Conservation (phyloP, 1,140 invertebrate genomes). For the Whitmania pigra region DNA sequence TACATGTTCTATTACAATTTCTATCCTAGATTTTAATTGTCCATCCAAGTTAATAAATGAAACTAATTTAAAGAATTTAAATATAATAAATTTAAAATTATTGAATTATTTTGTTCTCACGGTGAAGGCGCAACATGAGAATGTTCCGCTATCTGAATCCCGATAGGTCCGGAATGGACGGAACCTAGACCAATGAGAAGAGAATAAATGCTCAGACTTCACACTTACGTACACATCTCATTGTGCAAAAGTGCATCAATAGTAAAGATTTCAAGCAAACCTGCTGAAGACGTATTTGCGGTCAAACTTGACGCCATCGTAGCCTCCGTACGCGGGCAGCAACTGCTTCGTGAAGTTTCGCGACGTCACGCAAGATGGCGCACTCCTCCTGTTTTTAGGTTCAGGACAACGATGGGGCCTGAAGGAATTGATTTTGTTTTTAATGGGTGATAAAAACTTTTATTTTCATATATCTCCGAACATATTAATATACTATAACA, state of each 20-base stretch:
- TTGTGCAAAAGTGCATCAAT: too few species aligned
- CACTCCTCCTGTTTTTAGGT: slow-evolving; percentile 57
- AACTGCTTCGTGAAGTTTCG: slow-evolving; percentile 37
- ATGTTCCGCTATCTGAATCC: slow-evolving; percentile 60
- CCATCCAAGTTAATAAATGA: not conserved
- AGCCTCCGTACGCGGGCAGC: slow-evolving; percentile 41
- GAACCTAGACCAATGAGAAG: slow-evolving; percentile 47
- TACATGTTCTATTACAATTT: too few species aligned
- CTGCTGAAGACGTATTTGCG: slow-evolving; percentile 70
- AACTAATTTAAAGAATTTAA: too few species aligned
- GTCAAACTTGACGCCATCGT: slow-evolving; percentile 52
- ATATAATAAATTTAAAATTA: too few species aligned
- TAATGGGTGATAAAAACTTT: not conserved
- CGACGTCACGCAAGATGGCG: slow-evolving; percentile 55
- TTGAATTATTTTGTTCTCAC: slow-evolving; percentile 40
- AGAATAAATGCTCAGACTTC: not conserved
- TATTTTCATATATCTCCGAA: not conserved
- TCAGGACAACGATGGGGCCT: slow-evolving; percentile 81
- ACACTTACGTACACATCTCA: too few species aligned
- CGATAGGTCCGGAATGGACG: slow-evolving; percentile 70
- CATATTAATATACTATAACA: too few species aligned
- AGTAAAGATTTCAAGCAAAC: slow-evolving; percentile 23
- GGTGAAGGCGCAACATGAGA: slow-evolving; percentile 66
- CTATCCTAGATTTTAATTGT: too few species aligned
- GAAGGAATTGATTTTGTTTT: not conserved